Conservation (phyloP, 2,797 vertebrate species). For the Pseudocheirus occidentalis region DNA sequence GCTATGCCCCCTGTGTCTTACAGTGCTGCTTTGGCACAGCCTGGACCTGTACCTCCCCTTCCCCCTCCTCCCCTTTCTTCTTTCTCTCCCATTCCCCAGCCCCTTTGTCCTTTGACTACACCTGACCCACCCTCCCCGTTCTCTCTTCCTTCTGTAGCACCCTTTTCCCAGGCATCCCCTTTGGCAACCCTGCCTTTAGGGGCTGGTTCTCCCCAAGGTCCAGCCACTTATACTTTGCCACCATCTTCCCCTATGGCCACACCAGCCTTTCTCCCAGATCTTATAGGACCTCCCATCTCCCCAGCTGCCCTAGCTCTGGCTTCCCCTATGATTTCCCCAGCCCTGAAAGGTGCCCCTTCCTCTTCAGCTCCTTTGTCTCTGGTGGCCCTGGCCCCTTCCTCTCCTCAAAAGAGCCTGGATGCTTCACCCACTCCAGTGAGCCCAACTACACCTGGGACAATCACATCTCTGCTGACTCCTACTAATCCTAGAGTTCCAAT, state of each 20-base stretch:
- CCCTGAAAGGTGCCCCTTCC: slow-evolving; percentile 66
- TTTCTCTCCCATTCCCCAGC: slow-evolving; percentile 51
- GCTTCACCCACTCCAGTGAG: slow-evolving; percentile 80
- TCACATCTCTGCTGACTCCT: slow-evolving; percentile 28
- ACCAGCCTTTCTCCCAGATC: slow-evolving; percentile 65
- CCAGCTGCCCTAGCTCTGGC: slow-evolving; percentile 73
- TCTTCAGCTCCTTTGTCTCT: slow-evolving; percentile 63
- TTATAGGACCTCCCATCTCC: slow-evolving; percentile 76
- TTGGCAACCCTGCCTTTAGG: slow-evolving; percentile 54
- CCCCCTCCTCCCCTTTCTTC: slow-evolving; percentile 45
- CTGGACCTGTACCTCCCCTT: slow-evolving; percentile 41
- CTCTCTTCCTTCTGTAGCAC: slow-evolving; percentile 51
- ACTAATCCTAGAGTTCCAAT: slow-evolving; percentile 33
- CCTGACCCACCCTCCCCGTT: slow-evolving; percentile 58
- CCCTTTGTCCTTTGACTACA: slow-evolving; percentile 51
- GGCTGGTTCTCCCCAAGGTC: not conserved
- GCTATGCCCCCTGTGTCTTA: slow-evolving; percentile 79
- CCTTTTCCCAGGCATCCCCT: slow-evolving; percentile 47
- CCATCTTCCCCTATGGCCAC: not conserved
- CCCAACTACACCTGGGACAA: slow-evolving; percentile 73
- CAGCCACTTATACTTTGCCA: not conserved
- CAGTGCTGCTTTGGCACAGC: slow-evolving; percentile 77
- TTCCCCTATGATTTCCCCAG: slow-evolving; percentile 58
- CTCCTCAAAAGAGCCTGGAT: slow-evolving; percentile 77
- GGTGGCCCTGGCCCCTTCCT: slow-evolving; percentile 9